A percentile compares a stretch with the other conserved stretches of the same genome.
Evolutionary conservation across 2,113 vertebrate genomes (phyloP).

Genomic region (Eonycteris spelaea): DNA sequence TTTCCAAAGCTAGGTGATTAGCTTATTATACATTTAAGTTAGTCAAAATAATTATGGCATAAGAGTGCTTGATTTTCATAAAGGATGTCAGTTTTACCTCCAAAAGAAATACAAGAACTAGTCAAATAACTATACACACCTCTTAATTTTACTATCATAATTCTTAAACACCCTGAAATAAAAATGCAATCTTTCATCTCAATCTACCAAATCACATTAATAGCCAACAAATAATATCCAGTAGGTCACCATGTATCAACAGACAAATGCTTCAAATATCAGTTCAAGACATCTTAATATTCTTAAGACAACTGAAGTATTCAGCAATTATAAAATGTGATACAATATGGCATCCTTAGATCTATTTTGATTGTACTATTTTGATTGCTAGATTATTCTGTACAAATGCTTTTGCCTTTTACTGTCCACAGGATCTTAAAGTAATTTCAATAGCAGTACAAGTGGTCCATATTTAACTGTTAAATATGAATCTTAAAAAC

Average conservation of each 20-base stretch:
- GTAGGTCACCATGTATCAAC: background rate
- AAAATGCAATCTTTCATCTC: background rate
- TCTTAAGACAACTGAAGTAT: background rate
- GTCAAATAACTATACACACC: background rate
- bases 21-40: background rate
- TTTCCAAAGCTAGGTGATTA: background rate
- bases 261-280: background rate
- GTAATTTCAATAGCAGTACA: background rate
- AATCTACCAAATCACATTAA: constrained; percentile 2
- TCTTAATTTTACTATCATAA: background rate
- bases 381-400: background rate
- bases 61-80: background rate
- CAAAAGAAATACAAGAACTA: background rate
- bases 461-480: background rate
- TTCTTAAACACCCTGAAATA: background rate
- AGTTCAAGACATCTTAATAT: background rate
- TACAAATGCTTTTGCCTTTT: constrained; percentile 37
- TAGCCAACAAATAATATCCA: background rate
- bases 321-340: constrained; percentile 18
- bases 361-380: background rate
- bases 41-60: background rate
- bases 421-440: background rate
- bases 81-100: background rate
- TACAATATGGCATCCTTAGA: background rate
- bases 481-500: background rate